Evolutionary conservation across 2,113 vertebrate species (phyloP).

Genomic region (Leuciscus idus): DNA sequence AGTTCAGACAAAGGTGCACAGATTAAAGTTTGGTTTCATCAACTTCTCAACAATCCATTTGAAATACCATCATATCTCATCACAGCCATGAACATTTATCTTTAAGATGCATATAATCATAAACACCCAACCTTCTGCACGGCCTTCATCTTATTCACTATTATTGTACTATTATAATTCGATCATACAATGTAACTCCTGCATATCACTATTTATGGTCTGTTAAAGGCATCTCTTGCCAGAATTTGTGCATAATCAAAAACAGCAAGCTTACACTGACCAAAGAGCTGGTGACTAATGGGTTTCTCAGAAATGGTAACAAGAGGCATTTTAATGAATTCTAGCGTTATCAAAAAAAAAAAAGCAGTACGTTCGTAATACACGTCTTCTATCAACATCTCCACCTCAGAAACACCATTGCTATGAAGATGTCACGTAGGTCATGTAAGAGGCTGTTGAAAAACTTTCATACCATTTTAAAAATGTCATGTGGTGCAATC

Average conservation of each 20-base stretch:
- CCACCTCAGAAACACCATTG: not conserved
- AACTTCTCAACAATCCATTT: not conserved
- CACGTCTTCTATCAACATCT: not conserved
- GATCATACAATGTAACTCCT: not conserved
- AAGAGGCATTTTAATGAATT: not conserved
- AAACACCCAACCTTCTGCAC: not conserved
- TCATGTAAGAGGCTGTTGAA: not conserved
- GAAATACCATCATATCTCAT: not conserved
- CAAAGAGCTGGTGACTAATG: not conserved
- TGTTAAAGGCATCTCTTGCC: slow-evolving; percentile 10
- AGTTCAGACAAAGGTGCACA: not conserved
- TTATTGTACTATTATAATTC: slow-evolving; percentile 6
- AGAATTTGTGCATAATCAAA: slow-evolving; percentile 2
- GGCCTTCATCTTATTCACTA: not conserved
- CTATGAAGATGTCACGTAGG: not conserved
- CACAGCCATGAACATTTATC: not conserved
- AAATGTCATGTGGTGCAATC: not conserved
- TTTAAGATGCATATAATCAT: slow-evolving; percentile 12
- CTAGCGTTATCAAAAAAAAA: not conserved
- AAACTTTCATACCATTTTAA: not conserved
- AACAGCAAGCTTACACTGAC: not conserved
- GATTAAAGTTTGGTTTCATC: not conserved
- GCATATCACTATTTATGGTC: not conserved
- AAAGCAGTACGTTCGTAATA: not conserved
- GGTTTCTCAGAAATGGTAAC: not conserved